These are phyloP conservation scores for Diadumene lineata DNA, from an alignment of 92 coral and sea anemone species.

Conservation along the genomic window DNA sequence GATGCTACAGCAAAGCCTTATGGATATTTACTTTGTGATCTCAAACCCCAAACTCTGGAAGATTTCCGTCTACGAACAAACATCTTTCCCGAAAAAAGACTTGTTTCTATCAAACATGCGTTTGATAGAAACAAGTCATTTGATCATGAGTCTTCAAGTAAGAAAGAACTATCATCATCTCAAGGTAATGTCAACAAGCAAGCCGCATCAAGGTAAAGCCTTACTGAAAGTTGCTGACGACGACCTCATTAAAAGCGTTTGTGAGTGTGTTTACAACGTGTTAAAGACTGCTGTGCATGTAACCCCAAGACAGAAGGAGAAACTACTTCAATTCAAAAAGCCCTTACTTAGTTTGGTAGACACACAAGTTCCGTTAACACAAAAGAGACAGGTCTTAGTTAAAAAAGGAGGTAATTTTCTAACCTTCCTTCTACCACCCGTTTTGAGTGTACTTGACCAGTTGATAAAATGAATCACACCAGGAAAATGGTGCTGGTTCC, in stretches of 20 bases:
- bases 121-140: conserved; percentile 10
- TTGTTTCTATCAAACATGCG: conserved; percentile 40
- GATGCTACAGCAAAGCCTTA: no score
- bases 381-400: conserved; percentile 5
- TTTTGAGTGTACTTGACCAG: conserved; percentile 1
- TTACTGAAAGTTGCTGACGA: no score
- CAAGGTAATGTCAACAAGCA: conserved; percentile 35
- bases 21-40: conserved; percentile 46
- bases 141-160: conserved; percentile 40
- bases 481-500: conserved; percentile 36
- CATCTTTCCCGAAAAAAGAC: conserved; percentile 27
- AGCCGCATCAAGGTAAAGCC: conserved; percentile 34
- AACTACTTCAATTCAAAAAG: conserved; percentile 2
- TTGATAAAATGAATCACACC: conserved; percentile 20
- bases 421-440: conserved; percentile 17
- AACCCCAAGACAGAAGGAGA: conserved; percentile 18
- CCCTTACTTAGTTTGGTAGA: conserved; percentile 15
- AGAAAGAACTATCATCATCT: conserved; percentile 49
- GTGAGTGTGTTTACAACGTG: no score
- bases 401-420: conserved; percentile 24
- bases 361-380: conserved; percentile 6
- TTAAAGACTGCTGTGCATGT: no score
- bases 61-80: no score
- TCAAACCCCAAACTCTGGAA: conserved; percentile 46
- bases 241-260: no score